Conservation (phyloP, 1,140 invertebrate genomes). For the Drosophila pachea region DNA sequence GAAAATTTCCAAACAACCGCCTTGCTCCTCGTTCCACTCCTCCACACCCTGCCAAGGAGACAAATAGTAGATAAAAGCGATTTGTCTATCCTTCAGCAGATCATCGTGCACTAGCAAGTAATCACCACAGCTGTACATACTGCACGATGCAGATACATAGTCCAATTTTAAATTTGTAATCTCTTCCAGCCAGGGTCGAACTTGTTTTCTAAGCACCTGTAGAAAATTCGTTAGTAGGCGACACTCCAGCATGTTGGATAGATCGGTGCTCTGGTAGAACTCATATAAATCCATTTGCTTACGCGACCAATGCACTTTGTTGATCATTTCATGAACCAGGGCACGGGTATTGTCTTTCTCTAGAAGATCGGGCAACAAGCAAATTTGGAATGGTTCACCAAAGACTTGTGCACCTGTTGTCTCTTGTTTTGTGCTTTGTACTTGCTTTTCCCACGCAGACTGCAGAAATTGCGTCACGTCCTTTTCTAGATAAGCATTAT, state of each 20-base stretch:
- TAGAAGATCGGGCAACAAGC: conserved; percentile 59
- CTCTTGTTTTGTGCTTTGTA: conserved; percentile 32
- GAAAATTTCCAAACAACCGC: conserved; percentile 85
- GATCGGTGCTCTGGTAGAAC: conserved; percentile 85
- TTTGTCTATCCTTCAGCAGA: conserved; percentile 83
- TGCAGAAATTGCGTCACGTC: conserved; percentile 59
- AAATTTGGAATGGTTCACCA: conserved; percentile 68
- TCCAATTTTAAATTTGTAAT: conserved; percentile 82
- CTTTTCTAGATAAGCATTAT: conserved; percentile 44
- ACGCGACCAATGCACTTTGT: conserved; percentile 82
- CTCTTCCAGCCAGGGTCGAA: conserved; percentile 80
- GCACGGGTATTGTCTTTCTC: conserved; percentile 31
- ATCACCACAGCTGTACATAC: conserved; percentile 85
- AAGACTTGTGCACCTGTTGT: conserved; percentile 58
- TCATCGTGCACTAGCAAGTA: conserved; percentile 88
- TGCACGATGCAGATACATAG: conserved; percentile 85
- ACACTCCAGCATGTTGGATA: conserved; percentile 80
- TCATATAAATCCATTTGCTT: conserved; percentile 86
- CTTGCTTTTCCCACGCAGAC: conserved; percentile 36
- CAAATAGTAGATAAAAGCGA: conserved; percentile 87
- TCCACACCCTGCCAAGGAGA: conserved; percentile 80
- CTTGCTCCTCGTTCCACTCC: conserved; percentile 82
- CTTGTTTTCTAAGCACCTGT: conserved; percentile 62
- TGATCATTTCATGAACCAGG: conserved; percentile 66
- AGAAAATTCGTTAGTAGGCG: conserved; percentile 76